A percentile compares a stretch with the other conserved stretches of the same genome.
Evolutionary conservation across 2,797 vertebrate species (phyloP).

Genomic region (Mus caroli): DNA sequence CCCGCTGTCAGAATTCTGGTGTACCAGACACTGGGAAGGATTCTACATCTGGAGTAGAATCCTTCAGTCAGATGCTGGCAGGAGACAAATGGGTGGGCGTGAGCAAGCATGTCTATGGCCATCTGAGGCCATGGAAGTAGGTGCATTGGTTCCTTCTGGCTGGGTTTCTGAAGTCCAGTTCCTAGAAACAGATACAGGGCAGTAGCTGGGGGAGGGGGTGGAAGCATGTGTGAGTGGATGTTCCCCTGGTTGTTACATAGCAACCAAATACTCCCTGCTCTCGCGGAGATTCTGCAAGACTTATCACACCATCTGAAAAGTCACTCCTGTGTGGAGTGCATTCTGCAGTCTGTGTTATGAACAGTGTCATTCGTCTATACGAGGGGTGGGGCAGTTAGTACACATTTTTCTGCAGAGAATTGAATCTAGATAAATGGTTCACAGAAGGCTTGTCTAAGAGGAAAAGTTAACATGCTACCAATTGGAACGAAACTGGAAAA

Average conservation of each 20-base stretch:
- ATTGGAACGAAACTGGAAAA: neutral
- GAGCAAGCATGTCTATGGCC: neutral
- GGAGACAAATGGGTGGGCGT: neutral
- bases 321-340: neutral
- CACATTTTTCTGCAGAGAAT: neutral
- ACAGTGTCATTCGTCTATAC: neutral
- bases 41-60: neutral
- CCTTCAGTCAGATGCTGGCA: too few relatives aligned
- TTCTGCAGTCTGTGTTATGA: neutral
- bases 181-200: neutral
- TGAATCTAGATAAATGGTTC: neutral
- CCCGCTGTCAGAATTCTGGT: neutral
- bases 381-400: too few relatives aligned
- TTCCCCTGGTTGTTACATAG: neutral
- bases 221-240: too few relatives aligned
- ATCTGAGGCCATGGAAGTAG: neutral
- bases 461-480: neutral
- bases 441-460: neutral
- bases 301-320: neutral
- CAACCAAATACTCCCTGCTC: neutral
- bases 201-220: neutral
- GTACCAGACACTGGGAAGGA: neutral
- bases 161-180: neutral
- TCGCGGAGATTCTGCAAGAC: neutral
- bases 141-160: neutral